A percentile compares a stretch with the other conserved stretches of the same genome.
Conservation (phyloP, 2,888 invertebrate species). For the Drosophila setosimentum region DNA sequence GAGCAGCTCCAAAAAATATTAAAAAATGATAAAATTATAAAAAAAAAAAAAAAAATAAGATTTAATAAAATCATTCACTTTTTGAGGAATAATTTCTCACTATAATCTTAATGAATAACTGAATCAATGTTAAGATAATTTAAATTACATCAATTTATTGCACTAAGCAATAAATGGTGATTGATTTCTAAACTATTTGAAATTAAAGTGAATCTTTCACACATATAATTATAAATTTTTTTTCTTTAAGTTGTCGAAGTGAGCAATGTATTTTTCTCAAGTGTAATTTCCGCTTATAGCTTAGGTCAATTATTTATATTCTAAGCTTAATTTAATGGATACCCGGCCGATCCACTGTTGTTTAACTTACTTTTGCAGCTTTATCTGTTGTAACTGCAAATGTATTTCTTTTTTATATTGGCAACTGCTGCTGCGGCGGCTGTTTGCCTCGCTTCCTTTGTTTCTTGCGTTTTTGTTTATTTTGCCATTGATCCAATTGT, state of each 20-base stretch:
- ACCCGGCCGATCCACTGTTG: constrained; percentile 22
- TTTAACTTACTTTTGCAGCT: constrained; percentile 24
- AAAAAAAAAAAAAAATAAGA: neutral
- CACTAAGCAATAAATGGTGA: accelerated
- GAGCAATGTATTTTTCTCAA: neutral
- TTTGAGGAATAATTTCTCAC: neutral
- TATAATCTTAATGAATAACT: neutral
- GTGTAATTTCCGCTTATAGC: neutral
- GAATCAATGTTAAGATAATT: neutral
- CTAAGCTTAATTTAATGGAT: constrained; percentile 14
- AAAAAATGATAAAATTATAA: neutral
- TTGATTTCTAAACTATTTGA: neutral
- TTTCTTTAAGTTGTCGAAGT: too few relatives aligned
- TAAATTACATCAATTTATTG: neutral
- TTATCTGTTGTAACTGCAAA: constrained; percentile 2
- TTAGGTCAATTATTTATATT: constrained; percentile 29
- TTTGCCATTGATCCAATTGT: constrained; percentile 49
- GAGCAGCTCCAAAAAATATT: too few relatives aligned
- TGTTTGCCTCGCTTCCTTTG: constrained; percentile 20
- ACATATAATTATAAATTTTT: neutral
- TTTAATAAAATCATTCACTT: neutral
- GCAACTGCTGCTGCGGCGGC: constrained; percentile 4
- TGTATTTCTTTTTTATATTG: constrained; percentile 8
- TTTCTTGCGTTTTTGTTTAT: constrained; percentile 8
- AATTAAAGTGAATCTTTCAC: neutral